Evolutionary conservation across 2,888 invertebrate genomes (phyloP).

Genomic region (Hedychridium roseum): DNA sequence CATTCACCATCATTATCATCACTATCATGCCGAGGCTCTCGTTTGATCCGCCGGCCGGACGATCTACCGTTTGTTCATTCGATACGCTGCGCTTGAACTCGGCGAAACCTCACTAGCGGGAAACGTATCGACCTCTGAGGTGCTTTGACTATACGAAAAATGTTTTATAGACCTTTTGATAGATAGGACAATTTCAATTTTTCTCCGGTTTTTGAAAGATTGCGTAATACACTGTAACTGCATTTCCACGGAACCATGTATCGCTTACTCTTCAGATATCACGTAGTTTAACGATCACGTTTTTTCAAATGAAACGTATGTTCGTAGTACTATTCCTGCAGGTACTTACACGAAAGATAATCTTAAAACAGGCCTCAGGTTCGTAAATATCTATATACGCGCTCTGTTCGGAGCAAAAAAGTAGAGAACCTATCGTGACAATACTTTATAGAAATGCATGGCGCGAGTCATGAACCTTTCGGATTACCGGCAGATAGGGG

Average conservation of each 20-base stretch:
- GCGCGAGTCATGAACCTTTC: background rate
- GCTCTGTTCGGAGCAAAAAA: background rate
- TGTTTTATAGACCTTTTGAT: background rate
- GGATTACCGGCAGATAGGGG: no score
- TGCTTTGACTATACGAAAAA: background rate
- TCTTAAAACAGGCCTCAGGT: background rate
- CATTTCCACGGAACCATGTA: slow-evolving; percentile 11
- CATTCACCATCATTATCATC: slow-evolving; percentile 79
- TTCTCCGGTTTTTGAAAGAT: background rate
- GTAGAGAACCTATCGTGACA: slow-evolving; percentile 1
- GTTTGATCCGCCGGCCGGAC: slow-evolving; percentile 42
- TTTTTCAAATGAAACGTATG: slow-evolving; percentile 5
- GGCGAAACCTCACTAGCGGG: background rate
- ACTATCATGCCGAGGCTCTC: slow-evolving; percentile 69
- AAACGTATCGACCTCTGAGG: background rate
- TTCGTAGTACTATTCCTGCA: slow-evolving; percentile 1
- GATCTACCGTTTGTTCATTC: background rate
- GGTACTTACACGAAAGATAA: background rate
- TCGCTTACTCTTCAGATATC: slow-evolving; percentile 7
- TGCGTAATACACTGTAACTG: background rate
- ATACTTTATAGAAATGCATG: background rate
- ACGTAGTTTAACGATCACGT: slow-evolving; percentile 7
- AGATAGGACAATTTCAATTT: no score
- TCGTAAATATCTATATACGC: background rate
- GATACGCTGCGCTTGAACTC: background rate